Percentiles rank a stretch among this genome's conserved stretches.
These are phyloP conservation scores for Folsomia candida DNA, from an alignment of 2,888 invertebrate genomes.

Conservation along the genomic window DNA sequence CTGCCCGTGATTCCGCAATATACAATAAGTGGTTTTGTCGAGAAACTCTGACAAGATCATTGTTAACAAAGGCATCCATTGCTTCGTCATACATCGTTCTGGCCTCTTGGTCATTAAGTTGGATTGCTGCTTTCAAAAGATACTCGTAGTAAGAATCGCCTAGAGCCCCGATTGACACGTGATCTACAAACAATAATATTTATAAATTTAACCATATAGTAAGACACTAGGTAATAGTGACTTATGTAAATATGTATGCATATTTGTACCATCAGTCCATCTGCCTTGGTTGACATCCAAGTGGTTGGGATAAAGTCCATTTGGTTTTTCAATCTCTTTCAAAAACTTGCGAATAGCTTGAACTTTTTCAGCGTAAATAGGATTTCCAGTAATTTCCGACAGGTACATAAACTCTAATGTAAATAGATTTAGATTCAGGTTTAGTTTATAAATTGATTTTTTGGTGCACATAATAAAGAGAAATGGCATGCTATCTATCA, in stretches of 20 bases:
- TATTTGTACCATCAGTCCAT: slow-evolving; percentile 37
- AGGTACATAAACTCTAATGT: slow-evolving; percentile 95
- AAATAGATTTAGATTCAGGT: slow-evolving; percentile 77
- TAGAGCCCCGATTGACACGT: slow-evolving; percentile 87
- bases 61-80: slow-evolving; percentile 45
- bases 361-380: slow-evolving; percentile 83
- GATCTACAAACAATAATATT: slow-evolving; percentile 71
- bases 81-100: slow-evolving; percentile 47
- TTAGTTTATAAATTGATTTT: background rate
- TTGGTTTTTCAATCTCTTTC: slow-evolving; percentile 40
- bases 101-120: slow-evolving; percentile 69
- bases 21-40: slow-evolving; percentile 41
- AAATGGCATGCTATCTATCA: too few relatives aligned
- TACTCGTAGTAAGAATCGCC: slow-evolving; percentile 99
- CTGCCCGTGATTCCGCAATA: slow-evolving; percentile 44
- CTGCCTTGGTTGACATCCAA: slow-evolving; percentile 40
- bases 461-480: too few relatives aligned
- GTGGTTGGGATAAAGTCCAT: slow-evolving; percentile 47
- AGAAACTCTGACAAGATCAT: slow-evolving; percentile 42
- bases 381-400: slow-evolving; percentile 89
- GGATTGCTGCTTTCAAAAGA: slow-evolving; percentile 87
- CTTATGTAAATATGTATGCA: background rate
- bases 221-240: background rate
- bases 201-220: background rate
- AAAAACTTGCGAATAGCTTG: slow-evolving; percentile 65